These are phyloP conservation scores for Pristiophorus japonicus DNA, from an alignment of 2,113 vertebrate genomes.

Conservation along the genomic window DNA sequence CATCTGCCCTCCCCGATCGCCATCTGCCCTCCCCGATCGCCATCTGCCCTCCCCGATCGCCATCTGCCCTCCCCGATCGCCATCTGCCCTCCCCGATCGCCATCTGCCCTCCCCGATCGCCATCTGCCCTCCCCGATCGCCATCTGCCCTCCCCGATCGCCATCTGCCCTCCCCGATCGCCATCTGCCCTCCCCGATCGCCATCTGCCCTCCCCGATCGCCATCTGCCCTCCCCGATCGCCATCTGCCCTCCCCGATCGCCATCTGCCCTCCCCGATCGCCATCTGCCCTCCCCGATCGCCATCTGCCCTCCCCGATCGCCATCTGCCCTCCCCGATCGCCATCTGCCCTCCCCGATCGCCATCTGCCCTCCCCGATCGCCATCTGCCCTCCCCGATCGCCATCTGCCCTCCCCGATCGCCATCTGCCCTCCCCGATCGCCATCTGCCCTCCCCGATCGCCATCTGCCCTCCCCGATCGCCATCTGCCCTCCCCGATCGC, in stretches of 20 bases:
- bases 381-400: background rate
- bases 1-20: background rate
- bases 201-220: background rate
- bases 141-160: background rate
- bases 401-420: background rate
- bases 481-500: background rate
- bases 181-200: background rate
- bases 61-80: background rate
- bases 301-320: background rate
- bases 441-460: background rate
- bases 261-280: background rate
- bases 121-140: background rate
- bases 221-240: background rate
- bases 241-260: background rate
- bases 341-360: background rate
- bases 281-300: background rate
- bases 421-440: background rate
- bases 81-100: background rate
- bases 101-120: background rate
- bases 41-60: background rate
- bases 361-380: background rate
- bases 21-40: background rate
- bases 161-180: background rate
- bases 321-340: background rate
- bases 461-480: background rate